Evolutionary conservation across 2,888 invertebrate genomes (phyloP).

Genomic region (Drosophila bunnanda): DNA sequence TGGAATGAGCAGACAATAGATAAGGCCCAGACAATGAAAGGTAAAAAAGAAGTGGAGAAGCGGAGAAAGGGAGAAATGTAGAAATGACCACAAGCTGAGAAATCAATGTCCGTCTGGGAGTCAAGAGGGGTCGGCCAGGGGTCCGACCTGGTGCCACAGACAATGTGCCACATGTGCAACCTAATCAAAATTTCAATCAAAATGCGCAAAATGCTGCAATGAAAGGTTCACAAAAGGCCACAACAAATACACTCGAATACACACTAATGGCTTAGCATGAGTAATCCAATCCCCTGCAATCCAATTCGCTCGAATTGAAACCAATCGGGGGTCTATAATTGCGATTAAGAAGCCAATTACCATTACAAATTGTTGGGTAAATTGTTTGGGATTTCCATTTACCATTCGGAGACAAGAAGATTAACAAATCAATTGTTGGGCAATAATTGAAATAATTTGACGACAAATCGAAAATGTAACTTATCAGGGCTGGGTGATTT

Average conservation of each 20-base stretch:
- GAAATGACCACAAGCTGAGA: constrained; percentile 61
- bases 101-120: constrained; percentile 63
- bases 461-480: constrained; percentile 2
- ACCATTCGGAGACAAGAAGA: constrained; percentile 14
- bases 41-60: constrained; percentile 24
- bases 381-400: constrained; percentile 17
- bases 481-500: background rate
- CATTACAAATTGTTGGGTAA: constrained; percentile 32
- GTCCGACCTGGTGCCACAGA: constrained; percentile 31
- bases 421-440: constrained; percentile 36
- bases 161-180: constrained; percentile 70
- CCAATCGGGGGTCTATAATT: constrained; percentile 40
- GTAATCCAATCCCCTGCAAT: constrained; percentile 27
- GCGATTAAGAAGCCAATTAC: constrained; percentile 46
- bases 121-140: background rate
- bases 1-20: constrained; percentile 56
- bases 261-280: constrained; percentile 22
- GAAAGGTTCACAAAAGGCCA: constrained; percentile 41
- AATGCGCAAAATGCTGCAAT: constrained; percentile 56
- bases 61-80: no score
- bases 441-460: constrained; percentile 41
- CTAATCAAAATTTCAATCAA: constrained; percentile 78
- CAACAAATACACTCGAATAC: constrained; percentile 43
- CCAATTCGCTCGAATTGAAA: constrained; percentile 16
- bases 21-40: constrained; percentile 52